Evolutionary conservation across 2,113 vertebrate genomes (phyloP).

Genomic region (Periophthalmodon schlosseri): DNA sequence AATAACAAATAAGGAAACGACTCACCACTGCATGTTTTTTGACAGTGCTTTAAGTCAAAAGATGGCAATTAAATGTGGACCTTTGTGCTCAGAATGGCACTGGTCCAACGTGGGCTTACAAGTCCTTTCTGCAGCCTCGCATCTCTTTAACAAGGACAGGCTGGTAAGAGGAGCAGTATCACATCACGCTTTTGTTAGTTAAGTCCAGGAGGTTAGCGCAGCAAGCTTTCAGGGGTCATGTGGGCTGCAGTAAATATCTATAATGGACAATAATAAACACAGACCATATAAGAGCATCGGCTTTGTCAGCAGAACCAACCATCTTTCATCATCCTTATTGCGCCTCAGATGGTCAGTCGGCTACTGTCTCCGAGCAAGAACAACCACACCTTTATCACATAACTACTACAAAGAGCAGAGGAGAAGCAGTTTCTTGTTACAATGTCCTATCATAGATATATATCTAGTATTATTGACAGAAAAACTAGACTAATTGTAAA

Average conservation of each 20-base stretch:
- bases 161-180: conserved; percentile 17
- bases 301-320: conserved; percentile 62
- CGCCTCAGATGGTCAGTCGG: conserved; percentile 62
- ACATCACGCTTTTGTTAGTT: conserved; percentile 28
- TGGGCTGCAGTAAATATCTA: conserved; percentile 66
- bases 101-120: conserved; percentile 5
- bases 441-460: neutral
- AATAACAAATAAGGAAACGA: conserved; percentile 5
- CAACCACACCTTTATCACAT: conserved; percentile 50
- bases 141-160: conserved; percentile 28
- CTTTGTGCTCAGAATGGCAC: conserved; percentile 32
- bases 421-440: conserved; percentile 30
- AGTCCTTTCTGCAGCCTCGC: neutral
- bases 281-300: conserved; percentile 57
- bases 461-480: neutral
- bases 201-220: conserved; percentile 42
- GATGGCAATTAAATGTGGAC: conserved; percentile 41
- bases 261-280: conserved; percentile 69
- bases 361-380: conserved; percentile 46
- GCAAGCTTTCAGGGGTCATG: conserved; percentile 55
- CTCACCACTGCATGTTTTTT: conserved; percentile 19
- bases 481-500: too few species aligned
- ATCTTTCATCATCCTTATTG: conserved; percentile 62
- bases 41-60: conserved; percentile 28
- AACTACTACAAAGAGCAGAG: conserved; percentile 36